Base-by-base conservation (phyloP, 2,888 invertebrate genomes). In the Amiota minor region DNA sequence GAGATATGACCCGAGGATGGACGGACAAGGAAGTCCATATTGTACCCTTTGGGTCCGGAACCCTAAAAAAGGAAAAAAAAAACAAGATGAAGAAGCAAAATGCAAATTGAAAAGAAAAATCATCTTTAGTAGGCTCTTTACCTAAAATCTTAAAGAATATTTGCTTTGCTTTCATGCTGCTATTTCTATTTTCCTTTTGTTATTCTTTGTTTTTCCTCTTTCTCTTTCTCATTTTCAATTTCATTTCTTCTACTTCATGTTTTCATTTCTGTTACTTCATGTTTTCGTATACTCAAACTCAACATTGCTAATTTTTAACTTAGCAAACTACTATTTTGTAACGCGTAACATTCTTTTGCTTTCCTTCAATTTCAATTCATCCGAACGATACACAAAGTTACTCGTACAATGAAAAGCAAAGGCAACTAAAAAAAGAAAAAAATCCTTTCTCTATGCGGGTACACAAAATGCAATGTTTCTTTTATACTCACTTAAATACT, bases 41-140 rank as follows among this genome's bases (percentile, higher is more conserved):
- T n/a, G n/a, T n/a, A n/a, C n/a, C n/a, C n/a, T n/a, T n/a, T n/a
- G n/a, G n/a, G n/a, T n/a, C n/a, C n/a, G n/a, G n/a, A n/a, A n/a
- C n/a, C n/a, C n/a, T n/a, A n/a, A n/a, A n/a, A n/a, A n/a, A n/a
- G n/a, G n/a, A n/a, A n/a, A n/a, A n/a, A n/a, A n/a, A n/a, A n/a
- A n/a, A n/a, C n/a, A n/a, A n/a, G n/a, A n/a, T n/a, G n/a, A n/a
- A 53, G 14, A 53, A 53, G 14, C 4, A 35, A 35, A 35, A 35
- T 35, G 35, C 35, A 35, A 35, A 35, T 62, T 62, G 45, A 45
- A 62, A 45, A 14, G 16, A 62, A 45, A 62, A 62, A 62, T n/a
- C 1, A 62, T 6, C 35, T 35, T 62, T 10, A 62, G 45, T 62
- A 62, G 62, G 62, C 62, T 62, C 62, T 62, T 45, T n/a, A 62